These are phyloP conservation scores for Lucinisca nassula DNA, from an alignment of 2,888 invertebrate species.

Conservation along the genomic window DNA sequence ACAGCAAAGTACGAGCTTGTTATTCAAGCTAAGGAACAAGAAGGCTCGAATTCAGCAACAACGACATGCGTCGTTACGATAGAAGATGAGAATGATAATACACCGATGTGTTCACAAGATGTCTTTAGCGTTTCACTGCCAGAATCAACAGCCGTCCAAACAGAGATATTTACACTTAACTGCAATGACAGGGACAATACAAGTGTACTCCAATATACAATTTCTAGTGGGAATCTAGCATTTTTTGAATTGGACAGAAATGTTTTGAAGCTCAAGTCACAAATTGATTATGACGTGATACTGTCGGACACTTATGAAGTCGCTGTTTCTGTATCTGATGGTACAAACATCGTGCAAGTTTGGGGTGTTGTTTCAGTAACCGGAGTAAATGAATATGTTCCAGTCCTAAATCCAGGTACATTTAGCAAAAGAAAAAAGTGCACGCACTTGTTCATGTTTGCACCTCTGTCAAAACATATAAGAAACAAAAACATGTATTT, in stretches of 20 bases:
- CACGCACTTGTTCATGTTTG: too few relatives aligned
- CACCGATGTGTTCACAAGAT: constrained; percentile 69
- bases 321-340: constrained; percentile 75
- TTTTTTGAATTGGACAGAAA: constrained; percentile 66
- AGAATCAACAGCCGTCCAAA: constrained; percentile 60
- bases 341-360: constrained; percentile 53
- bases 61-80: constrained; percentile 66
- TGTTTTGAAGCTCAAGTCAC: constrained; percentile 51
- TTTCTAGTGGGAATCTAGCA: constrained; percentile 68
- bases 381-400: constrained; percentile 80
- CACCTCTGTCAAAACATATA: too few relatives aligned
- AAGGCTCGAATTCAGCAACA: constrained; percentile 63
- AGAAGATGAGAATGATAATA: constrained; percentile 68
- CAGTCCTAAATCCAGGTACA: constrained; percentile 76
- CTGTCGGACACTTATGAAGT: constrained; percentile 71
- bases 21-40: constrained; percentile 70
- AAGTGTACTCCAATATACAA: constrained; percentile 58
- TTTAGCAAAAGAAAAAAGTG: too few relatives aligned
- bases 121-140: constrained; percentile 63
- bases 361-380: constrained; percentile 71
- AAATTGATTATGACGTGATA: constrained; percentile 79
- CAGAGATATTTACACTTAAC: constrained; percentile 51
- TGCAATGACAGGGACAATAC: constrained; percentile 75
- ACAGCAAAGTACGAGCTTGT: constrained; percentile 70
- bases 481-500: too few relatives aligned